Percentiles rank a stretch among this genome's conserved stretches.
Evolutionary conservation across 2,113 vertebrate genomes (phyloP).

Genomic region (Amphilophus citrinellus): DNA sequence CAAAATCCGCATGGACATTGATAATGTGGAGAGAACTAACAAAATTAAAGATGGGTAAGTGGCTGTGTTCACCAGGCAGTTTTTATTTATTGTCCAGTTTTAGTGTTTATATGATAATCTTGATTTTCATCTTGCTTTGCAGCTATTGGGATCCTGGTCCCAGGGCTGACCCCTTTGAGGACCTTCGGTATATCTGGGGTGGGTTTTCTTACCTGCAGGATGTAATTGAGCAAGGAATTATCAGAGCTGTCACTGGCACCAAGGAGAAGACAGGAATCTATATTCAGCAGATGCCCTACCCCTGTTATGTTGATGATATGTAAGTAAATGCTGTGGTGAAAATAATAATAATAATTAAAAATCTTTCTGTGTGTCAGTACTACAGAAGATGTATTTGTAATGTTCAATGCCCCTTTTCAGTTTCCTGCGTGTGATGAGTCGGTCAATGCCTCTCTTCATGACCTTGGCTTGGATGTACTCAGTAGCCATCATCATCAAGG

Average conservation of each 20-base stretch:
- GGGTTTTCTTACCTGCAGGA: conserved; percentile 97
- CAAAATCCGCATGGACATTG: conserved; percentile 99
- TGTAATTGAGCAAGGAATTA: conserved; percentile 94
- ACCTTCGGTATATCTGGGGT: conserved; percentile 96
- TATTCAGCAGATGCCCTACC: conserved; percentile 99
- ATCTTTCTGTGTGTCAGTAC: neutral
- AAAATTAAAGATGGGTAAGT: conserved; percentile 95
- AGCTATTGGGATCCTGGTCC: conserved; percentile 99
- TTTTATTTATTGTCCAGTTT: neutral
- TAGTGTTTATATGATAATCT: neutral
- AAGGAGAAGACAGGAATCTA: conserved; percentile 93
- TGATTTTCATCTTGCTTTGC: neutral
- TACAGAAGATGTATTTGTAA: neutral
- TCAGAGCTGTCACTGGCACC: conserved; percentile 88
- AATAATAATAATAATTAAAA: neutral
- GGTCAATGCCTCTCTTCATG: conserved; percentile 98
- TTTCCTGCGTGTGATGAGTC: conserved; percentile 94
- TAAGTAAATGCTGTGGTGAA: conserved; percentile 70
- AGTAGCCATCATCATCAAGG: conserved; percentile 96
- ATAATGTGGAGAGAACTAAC: conserved; percentile 98
- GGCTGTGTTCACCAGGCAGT: accelerated
- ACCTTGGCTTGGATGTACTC: conserved; percentile 99
- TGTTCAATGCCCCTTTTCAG: conserved; percentile 67
- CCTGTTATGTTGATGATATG: conserved; percentile 97
- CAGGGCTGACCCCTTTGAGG: conserved; percentile 97